phyloP scores from a whole-genome alignment of 2,797 vertebrate species.

The Microcaecilia unicolor region DNA sequence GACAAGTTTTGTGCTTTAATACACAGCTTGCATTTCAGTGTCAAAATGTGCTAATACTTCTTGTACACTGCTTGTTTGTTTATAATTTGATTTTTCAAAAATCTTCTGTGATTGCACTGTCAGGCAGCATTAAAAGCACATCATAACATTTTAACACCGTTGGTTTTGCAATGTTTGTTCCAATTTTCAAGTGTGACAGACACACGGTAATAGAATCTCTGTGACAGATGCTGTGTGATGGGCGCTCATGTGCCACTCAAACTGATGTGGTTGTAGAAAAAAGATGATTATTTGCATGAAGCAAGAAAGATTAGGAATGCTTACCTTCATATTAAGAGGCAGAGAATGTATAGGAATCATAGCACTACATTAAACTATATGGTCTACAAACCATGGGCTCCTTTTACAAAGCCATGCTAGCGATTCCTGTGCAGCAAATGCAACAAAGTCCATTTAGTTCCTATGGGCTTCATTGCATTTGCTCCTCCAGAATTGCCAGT shows the following conservation, averaged over 20 bases:
- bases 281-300: not conserved
- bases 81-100: slow-evolving; percentile 5
- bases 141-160: slow-evolving; percentile 7
- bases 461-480: too few species aligned
- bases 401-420: too few species aligned
- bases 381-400: too few species aligned
- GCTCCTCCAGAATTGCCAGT: too few species aligned
- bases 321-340: too few species aligned
- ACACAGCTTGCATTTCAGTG: not conserved
- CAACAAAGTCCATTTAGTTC: too few species aligned
- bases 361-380: too few species aligned
- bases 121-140: slow-evolving; percentile 6
- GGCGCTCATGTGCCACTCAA: slow-evolving; percentile 12
- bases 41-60: not conserved
- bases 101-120: slow-evolving; percentile 10
- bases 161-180: slow-evolving; percentile 8
- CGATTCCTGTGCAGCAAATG: too few species aligned
- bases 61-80: not conserved
- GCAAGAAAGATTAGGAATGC: slow-evolving; percentile 8
- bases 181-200: slow-evolving; percentile 19
- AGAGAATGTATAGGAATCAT: too few species aligned
- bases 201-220: slow-evolving; percentile 6
- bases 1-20: slow-evolving; percentile 5
- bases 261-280: slow-evolving; percentile 4
- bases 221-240: slow-evolving; percentile 15